These are phyloP conservation scores for Cotesia vestalis DNA, from an alignment of 1,140 invertebrate genomes.

Conservation along the genomic window DNA sequence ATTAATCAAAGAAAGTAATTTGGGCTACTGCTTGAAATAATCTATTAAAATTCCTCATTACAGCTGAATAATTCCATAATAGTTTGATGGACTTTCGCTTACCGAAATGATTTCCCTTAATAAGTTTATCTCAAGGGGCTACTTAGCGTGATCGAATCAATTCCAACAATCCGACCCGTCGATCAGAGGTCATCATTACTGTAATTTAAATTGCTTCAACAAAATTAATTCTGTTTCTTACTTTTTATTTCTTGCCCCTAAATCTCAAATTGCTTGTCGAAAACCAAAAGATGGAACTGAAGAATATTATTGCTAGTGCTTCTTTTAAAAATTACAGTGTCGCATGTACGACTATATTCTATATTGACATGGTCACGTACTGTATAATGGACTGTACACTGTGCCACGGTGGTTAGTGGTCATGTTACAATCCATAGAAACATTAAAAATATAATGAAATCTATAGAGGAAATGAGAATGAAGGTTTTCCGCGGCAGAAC, in stretches of 20 bases:
- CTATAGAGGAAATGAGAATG: slow-evolving; percentile 45
- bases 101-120: slow-evolving; percentile 18
- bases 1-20: no score
- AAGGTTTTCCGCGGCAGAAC: slow-evolving; percentile 51
- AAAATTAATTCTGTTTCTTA: no score
- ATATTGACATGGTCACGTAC: no score
- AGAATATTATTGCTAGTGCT: no score
- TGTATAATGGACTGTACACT: neutral
- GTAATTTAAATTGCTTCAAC: no score
- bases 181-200: slow-evolving; percentile 10
- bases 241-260: no score
- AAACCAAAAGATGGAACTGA: no score
- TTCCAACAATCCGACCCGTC: neutral
- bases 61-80: neutral
- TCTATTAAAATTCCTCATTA: no score
- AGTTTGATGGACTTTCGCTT: slow-evolving; percentile 11
- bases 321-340: no score
- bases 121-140: neutral
- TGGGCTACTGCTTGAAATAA: no score
- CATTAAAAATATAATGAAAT: slow-evolving; percentile 44
- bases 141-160: slow-evolving; percentile 19
- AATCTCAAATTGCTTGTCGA: no score
- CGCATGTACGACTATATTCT: no score
- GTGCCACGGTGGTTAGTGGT: slow-evolving; percentile 39
- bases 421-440: slow-evolving; percentile 46